Evolutionary conservation across 2,888 invertebrate genomes (phyloP).

Genomic region (Salticus scenicus): DNA sequence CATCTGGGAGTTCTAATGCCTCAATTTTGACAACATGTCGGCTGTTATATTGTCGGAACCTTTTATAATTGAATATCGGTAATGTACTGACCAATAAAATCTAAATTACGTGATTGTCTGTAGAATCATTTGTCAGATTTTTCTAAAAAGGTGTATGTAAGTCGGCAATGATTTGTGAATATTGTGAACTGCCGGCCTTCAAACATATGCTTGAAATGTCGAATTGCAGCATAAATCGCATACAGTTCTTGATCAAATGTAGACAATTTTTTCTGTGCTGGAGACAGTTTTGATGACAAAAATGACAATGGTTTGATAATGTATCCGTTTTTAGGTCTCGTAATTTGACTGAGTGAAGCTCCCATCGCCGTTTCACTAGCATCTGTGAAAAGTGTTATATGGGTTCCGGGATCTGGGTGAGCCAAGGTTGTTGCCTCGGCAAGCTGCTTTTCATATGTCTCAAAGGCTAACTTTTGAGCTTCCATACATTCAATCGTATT

Average conservation of each 20-base stretch:
- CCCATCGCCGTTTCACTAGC: background rate
- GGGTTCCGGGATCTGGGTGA: background rate
- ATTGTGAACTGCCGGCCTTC: constrained; percentile 11
- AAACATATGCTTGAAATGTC: constrained; percentile 1
- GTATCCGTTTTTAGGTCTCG: background rate
- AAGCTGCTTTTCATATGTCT: too few relatives aligned
- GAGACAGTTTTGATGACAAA: background rate
- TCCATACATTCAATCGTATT: too few relatives aligned
- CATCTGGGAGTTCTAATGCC: background rate
- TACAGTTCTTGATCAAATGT: constrained; percentile 7
- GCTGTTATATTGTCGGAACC: background rate
- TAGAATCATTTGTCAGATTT: background rate
- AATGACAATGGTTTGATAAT: background rate
- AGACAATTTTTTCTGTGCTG: background rate
- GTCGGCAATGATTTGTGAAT: constrained; percentile 15
- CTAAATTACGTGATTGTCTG: constrained; percentile 2
- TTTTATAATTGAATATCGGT: too few relatives aligned
- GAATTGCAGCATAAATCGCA: background rate
- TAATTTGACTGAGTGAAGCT: background rate
- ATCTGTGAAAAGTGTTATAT: background rate
- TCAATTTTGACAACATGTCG: background rate
- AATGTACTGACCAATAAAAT: background rate
- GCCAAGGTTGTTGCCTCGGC: too few relatives aligned
- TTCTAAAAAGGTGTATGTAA: background rate
- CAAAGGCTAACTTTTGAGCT: too few relatives aligned